Evolutionary conservation across 2,888 invertebrate genomes (phyloP), one percentile per base, ranked within the genome.

Genomic region (Cotesia congregata): DNA sequence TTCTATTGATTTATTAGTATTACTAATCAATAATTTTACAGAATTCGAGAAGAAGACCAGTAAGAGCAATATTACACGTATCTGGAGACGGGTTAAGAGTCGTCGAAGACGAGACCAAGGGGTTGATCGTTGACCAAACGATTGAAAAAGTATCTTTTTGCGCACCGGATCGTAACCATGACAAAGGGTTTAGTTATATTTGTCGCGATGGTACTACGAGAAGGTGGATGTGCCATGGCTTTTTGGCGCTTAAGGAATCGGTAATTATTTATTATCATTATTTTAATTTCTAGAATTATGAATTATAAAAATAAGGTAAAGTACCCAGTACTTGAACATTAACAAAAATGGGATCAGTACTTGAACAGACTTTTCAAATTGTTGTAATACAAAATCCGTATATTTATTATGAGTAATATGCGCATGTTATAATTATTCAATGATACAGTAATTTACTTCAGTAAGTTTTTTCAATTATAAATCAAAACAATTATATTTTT

Each of bases 111-210:
- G 98, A 99, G 89, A 98, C 98, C 41, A 99, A 98, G 91, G 98
- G 98, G 50, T 93, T 99, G 81, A 97, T 99, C 83, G 98, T 99
- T 60, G 99, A 99, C 90, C 99, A 99, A 91, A 99, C 99, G 38
- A 99, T 99, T 80, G 99, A 99, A 90, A 99, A 99, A 90, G 99
- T 99, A 3, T 99, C 99, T n/a, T 99, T 99, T 90, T 99, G 99
- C 91, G 99, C 99, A 6, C 99, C 99, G 1, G 99, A 99, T 90
- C 93, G 99, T 79, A 98, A 97, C 90, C 97, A 98, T 87, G 98
- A 99, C 86, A 94, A 97, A 81, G 99, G 99, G 20, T 99, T 98
- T 91, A 98, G 99, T 81, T 99, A 99, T 91, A 99, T 99, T 82
- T 99, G 99, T 89, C 94, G 99, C 78, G 99, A 99, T 90, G 99